These are phyloP conservation scores for Schizothorax lantsangensis DNA, from an alignment of 2,797 vertebrate species.

Conservation along the genomic window DNA sequence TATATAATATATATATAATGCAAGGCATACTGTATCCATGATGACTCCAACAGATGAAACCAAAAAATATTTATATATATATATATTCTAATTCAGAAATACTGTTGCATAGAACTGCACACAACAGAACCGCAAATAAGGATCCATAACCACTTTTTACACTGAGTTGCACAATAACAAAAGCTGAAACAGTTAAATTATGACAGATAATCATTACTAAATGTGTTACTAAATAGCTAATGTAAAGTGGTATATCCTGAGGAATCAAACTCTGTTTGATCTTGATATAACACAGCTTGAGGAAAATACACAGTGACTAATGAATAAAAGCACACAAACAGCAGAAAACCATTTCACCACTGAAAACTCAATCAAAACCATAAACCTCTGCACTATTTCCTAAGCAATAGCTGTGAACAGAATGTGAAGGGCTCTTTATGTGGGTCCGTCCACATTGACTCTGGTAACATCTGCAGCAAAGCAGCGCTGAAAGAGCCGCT, in stretches of 20 bases:
- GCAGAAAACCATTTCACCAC: background rate
- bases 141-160: background rate
- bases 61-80: background rate
- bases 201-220: background rate
- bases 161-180: background rate
- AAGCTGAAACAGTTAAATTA: background rate
- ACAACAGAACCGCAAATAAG: background rate
- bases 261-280: background rate
- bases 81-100: background rate
- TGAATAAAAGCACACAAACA: background rate
- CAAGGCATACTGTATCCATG: too few species aligned
- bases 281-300: background rate
- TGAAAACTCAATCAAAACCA: background rate
- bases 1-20: too few species aligned
- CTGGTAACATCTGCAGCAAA: background rate
- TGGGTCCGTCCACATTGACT: background rate
- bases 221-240: background rate
- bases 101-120: background rate
- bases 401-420: background rate
- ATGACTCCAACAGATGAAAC: background rate
- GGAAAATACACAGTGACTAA: background rate
- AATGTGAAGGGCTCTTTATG: background rate
- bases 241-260: background rate
- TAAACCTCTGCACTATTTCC: background rate
- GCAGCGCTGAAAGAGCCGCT: background rate